Conservation (phyloP, 2,888 invertebrate genomes). For the Epinotia demarniana region DNA sequence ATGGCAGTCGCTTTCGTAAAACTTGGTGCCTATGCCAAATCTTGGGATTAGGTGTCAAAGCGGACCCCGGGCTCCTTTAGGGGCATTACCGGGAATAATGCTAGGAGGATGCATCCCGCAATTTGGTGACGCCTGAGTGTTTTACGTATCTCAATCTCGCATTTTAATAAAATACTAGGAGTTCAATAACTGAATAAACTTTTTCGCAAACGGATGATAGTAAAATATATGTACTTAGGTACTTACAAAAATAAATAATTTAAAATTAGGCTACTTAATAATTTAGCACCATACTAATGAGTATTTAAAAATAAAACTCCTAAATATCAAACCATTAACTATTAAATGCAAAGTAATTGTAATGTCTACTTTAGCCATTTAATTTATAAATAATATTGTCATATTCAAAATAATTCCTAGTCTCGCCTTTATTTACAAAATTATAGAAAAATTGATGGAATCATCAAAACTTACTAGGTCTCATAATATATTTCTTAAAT, state of each 20-base stretch:
- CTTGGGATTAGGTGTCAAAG: too few relatives aligned
- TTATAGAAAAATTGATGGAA: constrained; percentile 34
- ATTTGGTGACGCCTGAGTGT: too few relatives aligned
- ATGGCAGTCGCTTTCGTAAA: too few relatives aligned
- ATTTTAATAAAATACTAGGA: neutral
- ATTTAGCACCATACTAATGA: constrained; percentile 58
- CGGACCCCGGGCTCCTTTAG: too few relatives aligned
- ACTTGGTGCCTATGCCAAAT: too few relatives aligned
- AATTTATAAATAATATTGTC: constrained; percentile 47
- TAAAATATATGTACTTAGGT: neutral
- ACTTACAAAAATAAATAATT: neutral
- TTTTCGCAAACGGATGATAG: neutral
- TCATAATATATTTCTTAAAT: neutral
- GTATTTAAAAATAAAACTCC: constrained; percentile 50
- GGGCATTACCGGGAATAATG: too few relatives aligned
- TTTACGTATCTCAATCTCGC: too few relatives aligned
- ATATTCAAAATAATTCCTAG: constrained; percentile 51
- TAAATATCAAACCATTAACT: constrained; percentile 45
- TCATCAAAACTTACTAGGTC: constrained; percentile 10
- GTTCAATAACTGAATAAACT: neutral
- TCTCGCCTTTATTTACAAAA: constrained; percentile 46
- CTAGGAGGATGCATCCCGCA: too few relatives aligned
- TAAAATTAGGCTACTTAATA: constrained; percentile 42
- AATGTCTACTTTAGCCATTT: constrained; percentile 31
- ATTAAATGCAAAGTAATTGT: constrained; percentile 55